Base-by-base conservation (phyloP, 2,888 invertebrate species). In the Anagyrus pseudococci region DNA sequence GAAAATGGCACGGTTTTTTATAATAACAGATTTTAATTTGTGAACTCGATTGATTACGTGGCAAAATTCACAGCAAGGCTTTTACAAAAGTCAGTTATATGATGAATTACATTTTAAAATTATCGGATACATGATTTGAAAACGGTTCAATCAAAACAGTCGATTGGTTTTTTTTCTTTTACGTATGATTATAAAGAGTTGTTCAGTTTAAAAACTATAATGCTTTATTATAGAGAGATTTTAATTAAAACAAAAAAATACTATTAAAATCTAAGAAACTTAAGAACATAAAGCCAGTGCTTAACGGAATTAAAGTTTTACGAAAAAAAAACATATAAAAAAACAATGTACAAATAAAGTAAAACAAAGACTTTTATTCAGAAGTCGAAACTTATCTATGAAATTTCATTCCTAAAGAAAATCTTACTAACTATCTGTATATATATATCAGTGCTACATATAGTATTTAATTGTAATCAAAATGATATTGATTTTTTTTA, bases 241-340 rank as follows among this genome's bases (percentile, higher is more conserved):
- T n/a, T n/a, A n/a, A n/a, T n/a, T 40, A 48, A 4, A 20, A 48
- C 13, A 48, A 40, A 40, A 29, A 47, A 37, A 20, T 47, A n/a
- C 15, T 68, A 62, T 66, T 69, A 69, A 69, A 68, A 56, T 25
- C 40, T 65, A 68, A 53, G 62, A 68, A 71, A 69, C 72, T 72
- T 75, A 76, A 69, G 68, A 68, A 71, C 66, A 69, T 72, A 33
- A 73, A 37, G 72, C 72, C 70, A 73, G 70, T 73, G 65, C 68
- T 73, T 72, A 73, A 75, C 72, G 69, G 72, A 68, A 70, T 75
- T 74, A 75, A 69, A 72, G 68, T 73, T 75, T 71, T 72, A 73
- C 70, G 69, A 73, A 44, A 58, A 72, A 74, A 72, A 72, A 68
- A 73, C 68, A 62, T 71, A 70, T 70, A 70, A 70, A 63, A 67